phyloP scores from a whole-genome alignment of 2,888 invertebrate genomes.

The Athrips mouffetella region DNA sequence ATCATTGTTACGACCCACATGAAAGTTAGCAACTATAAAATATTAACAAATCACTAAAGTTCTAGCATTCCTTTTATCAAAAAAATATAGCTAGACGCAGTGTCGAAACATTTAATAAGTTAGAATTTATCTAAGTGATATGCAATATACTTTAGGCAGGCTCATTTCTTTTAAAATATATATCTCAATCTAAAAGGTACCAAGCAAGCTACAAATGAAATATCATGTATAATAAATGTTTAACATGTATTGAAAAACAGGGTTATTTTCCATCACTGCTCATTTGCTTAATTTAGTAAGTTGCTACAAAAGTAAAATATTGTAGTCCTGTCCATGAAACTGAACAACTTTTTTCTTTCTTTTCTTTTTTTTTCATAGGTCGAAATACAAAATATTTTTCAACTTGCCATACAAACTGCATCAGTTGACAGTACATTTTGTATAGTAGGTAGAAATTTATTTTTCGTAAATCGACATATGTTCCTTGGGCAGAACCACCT shows the following conservation, averaged over 20 bases:
- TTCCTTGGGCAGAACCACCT: no score
- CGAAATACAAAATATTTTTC: no score
- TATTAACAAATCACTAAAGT: constrained; percentile 29
- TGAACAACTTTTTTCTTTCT: no score
- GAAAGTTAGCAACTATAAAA: constrained; percentile 32
- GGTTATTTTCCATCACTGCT: not conserved
- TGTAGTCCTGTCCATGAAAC: no score
- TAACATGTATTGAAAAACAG: not conserved
- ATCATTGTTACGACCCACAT: constrained; percentile 25
- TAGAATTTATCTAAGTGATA: constrained; percentile 68
- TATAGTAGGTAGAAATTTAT: no score
- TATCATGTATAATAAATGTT: constrained; percentile 4
- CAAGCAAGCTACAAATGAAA: constrained; percentile 37
- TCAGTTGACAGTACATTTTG: no score
- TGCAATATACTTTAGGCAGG: constrained; percentile 75
- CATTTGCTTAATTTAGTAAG: no score
- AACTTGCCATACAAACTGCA: no score
- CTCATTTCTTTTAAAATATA: constrained; percentile 42
- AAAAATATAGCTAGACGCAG: constrained; percentile 35
- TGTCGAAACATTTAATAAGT: constrained; percentile 41
- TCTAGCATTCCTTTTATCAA: constrained; percentile 43
- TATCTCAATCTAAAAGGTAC: constrained; percentile 15
- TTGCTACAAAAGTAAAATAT: no score
- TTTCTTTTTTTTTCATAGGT: no score
- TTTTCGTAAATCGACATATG: no score